These are phyloP conservation scores for Eilema depressum DNA, from an alignment of 2,888 invertebrate genomes.

Conservation along the genomic window DNA sequence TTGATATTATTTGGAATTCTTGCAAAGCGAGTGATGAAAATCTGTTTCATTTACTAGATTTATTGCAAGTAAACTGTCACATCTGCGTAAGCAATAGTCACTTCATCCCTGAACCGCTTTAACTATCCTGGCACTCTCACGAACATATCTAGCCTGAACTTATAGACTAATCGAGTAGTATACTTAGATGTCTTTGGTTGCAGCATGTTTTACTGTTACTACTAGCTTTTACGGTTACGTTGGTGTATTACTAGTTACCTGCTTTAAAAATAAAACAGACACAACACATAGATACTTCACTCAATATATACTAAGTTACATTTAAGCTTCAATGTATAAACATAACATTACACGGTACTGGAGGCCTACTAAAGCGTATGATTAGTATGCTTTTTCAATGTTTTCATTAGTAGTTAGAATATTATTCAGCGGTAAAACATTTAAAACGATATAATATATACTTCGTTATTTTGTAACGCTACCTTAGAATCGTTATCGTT, in stretches of 20 bases:
- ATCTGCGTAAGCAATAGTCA: background rate
- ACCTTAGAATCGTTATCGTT: background rate
- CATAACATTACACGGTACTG: background rate
- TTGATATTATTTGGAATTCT: background rate
- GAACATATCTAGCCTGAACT: background rate
- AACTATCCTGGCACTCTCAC: background rate
- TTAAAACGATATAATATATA: background rate
- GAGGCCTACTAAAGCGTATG: background rate
- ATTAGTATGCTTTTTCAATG: background rate
- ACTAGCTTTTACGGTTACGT: background rate
- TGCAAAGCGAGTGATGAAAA: background rate
- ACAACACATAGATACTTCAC: slow-evolving; percentile 5
- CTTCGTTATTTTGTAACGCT: background rate
- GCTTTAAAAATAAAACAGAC: slow-evolving; percentile 1
- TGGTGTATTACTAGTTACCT: slow-evolving; percentile 4
- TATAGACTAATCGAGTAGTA: background rate
- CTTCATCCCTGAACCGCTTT: background rate
- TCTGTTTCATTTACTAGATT: background rate
- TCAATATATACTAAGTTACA: background rate
- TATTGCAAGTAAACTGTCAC: background rate
- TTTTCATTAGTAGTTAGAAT: background rate
- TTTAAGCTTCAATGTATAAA: background rate
- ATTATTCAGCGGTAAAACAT: background rate
- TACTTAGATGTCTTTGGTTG: background rate
- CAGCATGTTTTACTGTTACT: background rate